Percentiles rank a stretch among this genome's conserved stretches.
phyloP scores from a whole-genome alignment of 2,888 invertebrate genomes.

The Papilio gigon region DNA sequence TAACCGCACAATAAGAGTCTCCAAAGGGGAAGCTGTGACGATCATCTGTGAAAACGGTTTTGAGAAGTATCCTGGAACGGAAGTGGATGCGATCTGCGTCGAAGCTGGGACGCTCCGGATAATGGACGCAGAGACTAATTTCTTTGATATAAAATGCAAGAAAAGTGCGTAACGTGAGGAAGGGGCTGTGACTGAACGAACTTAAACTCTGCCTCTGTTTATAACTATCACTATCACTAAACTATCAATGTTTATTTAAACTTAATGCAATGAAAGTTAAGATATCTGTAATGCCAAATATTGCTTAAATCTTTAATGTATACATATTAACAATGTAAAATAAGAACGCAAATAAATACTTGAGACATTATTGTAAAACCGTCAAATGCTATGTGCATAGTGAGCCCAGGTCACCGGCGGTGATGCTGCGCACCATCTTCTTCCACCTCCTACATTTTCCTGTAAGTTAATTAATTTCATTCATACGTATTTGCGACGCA shows the following conservation, averaged over 20 bases:
- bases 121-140: background rate
- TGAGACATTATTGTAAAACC: background rate
- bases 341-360: background rate
- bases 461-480: background rate
- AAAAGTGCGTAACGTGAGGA: background rate
- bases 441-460: no score
- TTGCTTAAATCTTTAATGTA: no score
- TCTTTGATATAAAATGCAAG: background rate
- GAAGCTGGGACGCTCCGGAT: background rate
- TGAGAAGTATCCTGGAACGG: background rate
- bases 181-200: no score
- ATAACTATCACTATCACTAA: no score
- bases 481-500: background rate
- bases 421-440: no score
- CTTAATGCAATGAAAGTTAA: no score
- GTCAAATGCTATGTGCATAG: background rate
- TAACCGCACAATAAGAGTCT: background rate
- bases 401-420: no score
- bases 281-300: no score
- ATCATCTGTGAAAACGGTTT: background rate
- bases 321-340: background rate
- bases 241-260: no score
- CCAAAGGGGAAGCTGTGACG: background rate
- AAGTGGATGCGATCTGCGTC: background rate
- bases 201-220: no score